These are phyloP conservation scores for Halocynthia aurantium DNA, from an alignment of 23 tunicate genomes.

Conservation along the genomic window DNA sequence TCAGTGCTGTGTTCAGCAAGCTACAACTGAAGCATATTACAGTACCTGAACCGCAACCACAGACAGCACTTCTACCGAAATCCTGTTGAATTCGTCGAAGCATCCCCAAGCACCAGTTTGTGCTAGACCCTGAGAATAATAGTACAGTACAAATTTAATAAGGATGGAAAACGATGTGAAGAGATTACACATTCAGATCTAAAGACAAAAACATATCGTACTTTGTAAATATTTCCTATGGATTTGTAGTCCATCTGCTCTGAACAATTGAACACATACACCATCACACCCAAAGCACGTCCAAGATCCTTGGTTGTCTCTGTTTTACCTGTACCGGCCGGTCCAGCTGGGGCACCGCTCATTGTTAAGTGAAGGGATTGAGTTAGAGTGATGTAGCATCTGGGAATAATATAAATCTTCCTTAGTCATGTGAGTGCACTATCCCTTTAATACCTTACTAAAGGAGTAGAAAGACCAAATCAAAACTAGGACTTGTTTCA, in stretches of 20 bases:
- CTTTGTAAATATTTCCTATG: constrained; percentile 94
- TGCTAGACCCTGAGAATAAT: constrained; percentile 63
- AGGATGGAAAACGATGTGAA: neutral
- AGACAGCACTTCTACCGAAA: constrained; percentile 93
- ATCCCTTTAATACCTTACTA: neutral
- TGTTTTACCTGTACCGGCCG: constrained; percentile 97
- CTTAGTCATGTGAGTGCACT: neutral
- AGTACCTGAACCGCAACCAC: constrained; percentile 95
- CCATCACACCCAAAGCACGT: constrained; percentile 96
- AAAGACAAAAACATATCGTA: neutral
- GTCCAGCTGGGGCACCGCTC: constrained; percentile 99
- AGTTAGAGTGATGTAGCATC: constrained; percentile 95
- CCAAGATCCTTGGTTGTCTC: constrained; percentile 98
- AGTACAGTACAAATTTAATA: neutral
- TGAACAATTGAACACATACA: constrained; percentile 95
- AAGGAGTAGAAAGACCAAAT: too few relatives aligned
- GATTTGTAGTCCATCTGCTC: constrained; percentile 99
- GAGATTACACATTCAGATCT: too few relatives aligned
- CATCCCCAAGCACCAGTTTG: constrained; percentile 99
- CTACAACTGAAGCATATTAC: neutral
- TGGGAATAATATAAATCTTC: constrained; percentile 4
- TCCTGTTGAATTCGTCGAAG: constrained; percentile 95
- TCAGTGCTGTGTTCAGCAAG: neutral
- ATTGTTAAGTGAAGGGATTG: constrained; percentile 95
- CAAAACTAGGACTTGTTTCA: too few relatives aligned